Base-by-base conservation (phyloP, 2,113 vertebrate species). In the Galbula dea region DNA sequence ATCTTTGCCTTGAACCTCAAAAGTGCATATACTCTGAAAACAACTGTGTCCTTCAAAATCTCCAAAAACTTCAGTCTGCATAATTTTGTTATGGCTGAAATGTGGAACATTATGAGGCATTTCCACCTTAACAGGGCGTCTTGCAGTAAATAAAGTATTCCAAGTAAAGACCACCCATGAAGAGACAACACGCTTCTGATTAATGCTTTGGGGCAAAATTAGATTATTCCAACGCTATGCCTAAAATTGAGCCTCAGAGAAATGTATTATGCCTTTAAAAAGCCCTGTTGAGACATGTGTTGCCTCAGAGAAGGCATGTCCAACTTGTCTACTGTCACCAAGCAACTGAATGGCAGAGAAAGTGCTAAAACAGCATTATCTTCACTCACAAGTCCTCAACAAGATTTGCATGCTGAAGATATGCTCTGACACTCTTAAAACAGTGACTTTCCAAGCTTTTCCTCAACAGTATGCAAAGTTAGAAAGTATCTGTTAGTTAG, bases 141-240 rank as follows among this genome's bases (percentile, higher is more conserved):
- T 43, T 74, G 58, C 54, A 52, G 22, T 67, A 82, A 95, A 93
- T 71, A 89, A 87, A 87, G 5, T 77, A 37, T 75, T 89, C 55
- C 74, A 67, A 66, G 34, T 26, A 67, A 52, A 49, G 72, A 39
- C 79, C 93, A 88, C 90, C 83, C 76, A 78, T 12, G 54, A 75
- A 78, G 79, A 91, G 58, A 72, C 73, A 88, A 48, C 72, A 66
- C 52, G 67, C 72, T 93, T 94, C 83, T 85, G 62, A 85, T 68
- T 72, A 79, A 85, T 76, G 49, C 29, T 69, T 68, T 32, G 71
- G 69, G 78, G 74, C 55, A 91, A 81, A 91, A 86, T 80, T 14
- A 13, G 39, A 79, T 88, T 79, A 61, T 65, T 89, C 83, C 68
- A 88, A 73, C 52, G 3, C 11, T 76, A 41, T 66, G 62, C 54